Evolutionary conservation across 2,888 invertebrate species (phyloP).

Genomic region (Pilophorus perplexus): DNA sequence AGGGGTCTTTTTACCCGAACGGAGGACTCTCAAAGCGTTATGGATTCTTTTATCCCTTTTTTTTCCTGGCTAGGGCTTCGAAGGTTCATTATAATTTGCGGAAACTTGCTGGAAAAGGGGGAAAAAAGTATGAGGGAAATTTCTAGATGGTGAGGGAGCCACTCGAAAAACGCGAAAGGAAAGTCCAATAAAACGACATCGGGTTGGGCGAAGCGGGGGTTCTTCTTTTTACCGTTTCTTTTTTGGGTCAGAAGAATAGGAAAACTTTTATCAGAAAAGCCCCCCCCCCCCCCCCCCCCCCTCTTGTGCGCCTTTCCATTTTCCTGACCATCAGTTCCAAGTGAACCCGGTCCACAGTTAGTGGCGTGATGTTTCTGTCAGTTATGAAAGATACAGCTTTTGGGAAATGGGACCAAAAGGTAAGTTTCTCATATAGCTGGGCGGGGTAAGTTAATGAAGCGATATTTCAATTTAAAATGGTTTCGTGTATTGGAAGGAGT

Average conservation of each 20-base stretch:
- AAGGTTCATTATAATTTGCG: conserved; percentile 21
- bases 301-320: no score
- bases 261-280: not conserved
- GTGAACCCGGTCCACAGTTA: no score
- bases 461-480: no score
- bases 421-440: no score
- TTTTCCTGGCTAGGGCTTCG: not conserved
- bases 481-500: no score
- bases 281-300: not conserved
- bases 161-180: not conserved
- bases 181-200: not conserved
- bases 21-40: not conserved
- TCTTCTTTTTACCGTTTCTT: not conserved
- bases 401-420: no score
- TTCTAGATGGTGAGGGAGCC: not conserved
- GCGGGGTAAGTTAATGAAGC: no score
- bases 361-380: no score
- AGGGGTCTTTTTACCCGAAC: not conserved
- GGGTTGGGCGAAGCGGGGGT: no score
- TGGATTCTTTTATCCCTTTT: not conserved
- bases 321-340: no score
- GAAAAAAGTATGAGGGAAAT: not conserved
- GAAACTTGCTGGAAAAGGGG: not conserved
- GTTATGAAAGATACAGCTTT: no score
- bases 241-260: not conserved